Conservation (phyloP, 2,113 vertebrate genomes). For the Calyptomena viridis region DNA sequence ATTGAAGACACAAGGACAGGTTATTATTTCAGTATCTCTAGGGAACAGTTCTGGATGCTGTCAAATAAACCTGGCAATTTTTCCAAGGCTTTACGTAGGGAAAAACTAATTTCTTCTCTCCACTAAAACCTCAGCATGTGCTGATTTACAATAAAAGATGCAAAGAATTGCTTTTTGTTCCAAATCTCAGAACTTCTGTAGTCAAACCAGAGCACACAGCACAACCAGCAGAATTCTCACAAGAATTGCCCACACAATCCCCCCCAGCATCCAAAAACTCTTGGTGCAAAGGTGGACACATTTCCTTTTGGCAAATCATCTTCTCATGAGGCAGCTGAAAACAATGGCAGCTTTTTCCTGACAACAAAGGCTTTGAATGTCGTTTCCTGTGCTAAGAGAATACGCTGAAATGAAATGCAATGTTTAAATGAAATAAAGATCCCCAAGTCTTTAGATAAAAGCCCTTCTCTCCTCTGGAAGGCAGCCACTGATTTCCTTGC, state of each 20-base stretch:
- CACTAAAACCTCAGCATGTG: background rate
- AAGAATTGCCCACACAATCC: background rate
- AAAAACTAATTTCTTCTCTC: background rate
- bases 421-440: background rate
- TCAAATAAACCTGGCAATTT: background rate
- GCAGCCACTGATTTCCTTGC: background rate
- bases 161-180: background rate
- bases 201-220: background rate
- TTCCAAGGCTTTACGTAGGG: background rate
- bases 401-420: rapidly evolving
- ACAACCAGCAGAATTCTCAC: rapidly evolving
- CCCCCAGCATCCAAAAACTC: background rate
- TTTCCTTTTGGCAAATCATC: background rate
- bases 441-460: background rate
- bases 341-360: background rate
- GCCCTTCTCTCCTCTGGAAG: background rate
- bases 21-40: background rate
- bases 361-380: background rate
- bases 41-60: background rate
- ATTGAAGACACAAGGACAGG: background rate
- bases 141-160: background rate
- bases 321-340: background rate
- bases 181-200: background rate
- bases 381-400: background rate
- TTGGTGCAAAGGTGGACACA: rapidly evolving